Evolutionary conservation across 2,797 vertebrate species (phyloP), one percentile per base, ranked within the genome.

Genomic region (Psittacula echo): DNA sequence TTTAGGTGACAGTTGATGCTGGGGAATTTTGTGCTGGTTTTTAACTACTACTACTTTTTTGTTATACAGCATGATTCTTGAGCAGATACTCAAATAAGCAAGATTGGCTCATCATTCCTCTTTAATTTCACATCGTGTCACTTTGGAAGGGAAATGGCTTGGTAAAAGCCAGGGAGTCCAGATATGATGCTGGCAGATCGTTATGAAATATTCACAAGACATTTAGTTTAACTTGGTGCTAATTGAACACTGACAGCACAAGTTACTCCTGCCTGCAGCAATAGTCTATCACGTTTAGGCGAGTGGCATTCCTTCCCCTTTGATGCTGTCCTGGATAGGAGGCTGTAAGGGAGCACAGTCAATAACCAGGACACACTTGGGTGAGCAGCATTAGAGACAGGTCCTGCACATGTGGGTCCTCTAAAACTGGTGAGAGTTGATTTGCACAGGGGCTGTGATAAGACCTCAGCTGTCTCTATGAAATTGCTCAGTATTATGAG

Each of bases 161-260:
- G 94, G 92, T 97, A 96, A 97, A 96, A 97, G 95, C 95, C 97
- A 95, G 93, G 65, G 96, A 97, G 96, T 97, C 97, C 97, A 97
- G 94, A 95, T 94, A 91, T 14, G 89, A 96, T 74, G 95, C 89
- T 93, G 95, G 95, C 96, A 97, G 97, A 97, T 95, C 94, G 58
- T 96, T 97, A 97, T 97, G 96, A 97, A 97, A 97, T 97, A 97
- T 97, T 97, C 96, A 97, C 96, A 96, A 97, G 96, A 94, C 95
- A 96, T 97, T 97, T 96, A 96, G 95, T 97, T 97, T 97, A 97
- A 97, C 93, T 97, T 92, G 74, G 95, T 96, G 96, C 95, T 97
- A 97, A 97, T 95, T 97, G 97, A 97, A 97, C 95, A 86, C 94
- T 97, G 97, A 97, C 95, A 97, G 95, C 94, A 91, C 94, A 93